Evolutionary conservation across 2,113 vertebrate species (phyloP).

Genomic region (Charadrius vociferus): DNA sequence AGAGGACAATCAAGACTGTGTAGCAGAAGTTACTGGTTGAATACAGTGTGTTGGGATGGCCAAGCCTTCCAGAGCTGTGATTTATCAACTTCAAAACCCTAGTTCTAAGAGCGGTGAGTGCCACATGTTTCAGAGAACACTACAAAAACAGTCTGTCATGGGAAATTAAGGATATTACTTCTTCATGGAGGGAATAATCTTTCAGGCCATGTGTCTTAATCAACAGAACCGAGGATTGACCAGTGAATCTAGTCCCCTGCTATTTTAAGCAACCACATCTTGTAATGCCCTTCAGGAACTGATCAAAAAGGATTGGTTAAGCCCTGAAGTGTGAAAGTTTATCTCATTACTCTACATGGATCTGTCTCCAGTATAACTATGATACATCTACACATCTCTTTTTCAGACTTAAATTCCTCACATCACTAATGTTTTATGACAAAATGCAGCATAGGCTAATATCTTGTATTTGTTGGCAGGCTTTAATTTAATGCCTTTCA

Average conservation of each 20-base stretch:
- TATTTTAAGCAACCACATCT: conserved; percentile 12
- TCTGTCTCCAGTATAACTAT: not conserved
- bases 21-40: not conserved
- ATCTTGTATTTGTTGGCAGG: not conserved
- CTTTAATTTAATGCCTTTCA: not conserved
- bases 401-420: conserved; percentile 4
- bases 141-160: not conserved
- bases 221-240: not conserved
- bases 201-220: not conserved
- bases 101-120: not conserved
- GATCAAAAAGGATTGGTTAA: conserved; percentile 24
- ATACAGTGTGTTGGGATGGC: not conserved
- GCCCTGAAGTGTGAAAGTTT: conserved; percentile 7
- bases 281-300: not conserved
- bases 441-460: not conserved
- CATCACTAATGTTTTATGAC: not conserved
- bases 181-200: not conserved
- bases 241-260: not conserved
- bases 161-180: not conserved
- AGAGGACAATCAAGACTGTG: not conserved
- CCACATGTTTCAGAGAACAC: not conserved
- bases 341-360: not conserved
- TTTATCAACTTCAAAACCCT: not conserved
- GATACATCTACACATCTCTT: not conserved
- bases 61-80: not conserved